A percentile compares a stretch with the other conserved stretches of the same genome.
Evolutionary conservation across 2,113 vertebrate species (phyloP).

Genomic region (Barbus barbus): DNA sequence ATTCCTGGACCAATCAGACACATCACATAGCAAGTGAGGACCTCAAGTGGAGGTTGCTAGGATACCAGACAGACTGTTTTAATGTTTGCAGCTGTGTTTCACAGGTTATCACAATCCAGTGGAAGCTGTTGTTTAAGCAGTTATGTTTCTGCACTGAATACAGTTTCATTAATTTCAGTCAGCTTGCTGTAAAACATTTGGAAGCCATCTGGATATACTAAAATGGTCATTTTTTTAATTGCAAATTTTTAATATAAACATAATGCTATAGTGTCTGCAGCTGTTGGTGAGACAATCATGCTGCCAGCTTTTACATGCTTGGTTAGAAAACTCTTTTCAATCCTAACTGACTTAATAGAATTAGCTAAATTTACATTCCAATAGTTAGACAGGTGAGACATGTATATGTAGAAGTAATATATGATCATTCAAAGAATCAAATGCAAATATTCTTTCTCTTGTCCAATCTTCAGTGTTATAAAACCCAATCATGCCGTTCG

Average conservation of each 20-base stretch:
- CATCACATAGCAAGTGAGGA: conserved; percentile 39
- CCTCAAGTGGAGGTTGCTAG: conserved; percentile 20
- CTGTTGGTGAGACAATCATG: background rate
- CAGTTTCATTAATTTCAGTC: background rate
- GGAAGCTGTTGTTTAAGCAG: background rate
- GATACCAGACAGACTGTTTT: conserved; percentile 3
- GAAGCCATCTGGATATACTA: background rate
- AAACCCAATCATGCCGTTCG: conserved; percentile 85
- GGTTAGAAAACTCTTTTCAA: background rate
- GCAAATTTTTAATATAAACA: background rate
- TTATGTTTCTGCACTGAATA: background rate
- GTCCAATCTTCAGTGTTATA: conserved; percentile 62
- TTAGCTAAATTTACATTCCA: background rate
- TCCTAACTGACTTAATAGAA: background rate
- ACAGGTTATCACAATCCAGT: background rate
- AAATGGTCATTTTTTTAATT: background rate
- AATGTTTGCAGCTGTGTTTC: conserved; percentile 20
- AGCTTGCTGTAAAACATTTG: no score
- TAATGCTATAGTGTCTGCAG: background rate
- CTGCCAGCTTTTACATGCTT: background rate
- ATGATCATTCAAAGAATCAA: background rate
- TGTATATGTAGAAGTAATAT: background rate
- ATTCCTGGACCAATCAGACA: conserved; percentile 14
- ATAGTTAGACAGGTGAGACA: background rate
- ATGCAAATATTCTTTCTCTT: background rate